Evolutionary conservation across 23 tunicate species (phyloP), one percentile per base, ranked within the genome.

Genomic region (Halocynthia aurantium): DNA sequence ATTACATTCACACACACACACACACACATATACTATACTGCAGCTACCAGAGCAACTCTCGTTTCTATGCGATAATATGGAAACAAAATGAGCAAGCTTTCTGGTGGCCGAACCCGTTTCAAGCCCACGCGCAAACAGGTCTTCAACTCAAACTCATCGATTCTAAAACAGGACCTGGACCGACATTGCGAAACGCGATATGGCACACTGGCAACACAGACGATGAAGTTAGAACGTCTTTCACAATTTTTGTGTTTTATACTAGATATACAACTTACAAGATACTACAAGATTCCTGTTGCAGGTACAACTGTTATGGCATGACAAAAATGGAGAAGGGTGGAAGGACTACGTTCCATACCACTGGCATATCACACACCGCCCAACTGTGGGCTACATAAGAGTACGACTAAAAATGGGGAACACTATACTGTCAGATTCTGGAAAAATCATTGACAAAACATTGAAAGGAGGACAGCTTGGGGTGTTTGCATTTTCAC

Each of bases 71-170:
- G 44, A 31, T 68, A 50, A 68, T 68, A 50, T 68, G 72, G 72
- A 68, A 68, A 68, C 72, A 68, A 17, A 50, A 12, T 13, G 22
- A n/a, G 5, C 72, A 68, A 68, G 40, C 72, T 13, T 68, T 21
- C 72, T 68, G 72, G 72, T 68, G 72, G 72, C 72, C 72, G n/a
- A 13, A 44, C 12, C 72, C 72, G 18, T 68, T 68, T 18, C 72
- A 50, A 15, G 22, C 72, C 19, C 50, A 21, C 13, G 72, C 72
- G 5, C 18, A 15, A 18, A 18, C 72, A 21, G 72, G 72, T 15
- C 22, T 68, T 15, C 21, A 15, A 12, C 12, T 68, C 2, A 68
- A 68, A 17, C 21, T 18, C 21, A 68, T 68, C 22, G 5, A 68
- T 68, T 68, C 72, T 17, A 50, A 12, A 68, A 15, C 72, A 21